Conservation (phyloP, 1,140 invertebrate genomes). For the Papilio polytes region DNA sequence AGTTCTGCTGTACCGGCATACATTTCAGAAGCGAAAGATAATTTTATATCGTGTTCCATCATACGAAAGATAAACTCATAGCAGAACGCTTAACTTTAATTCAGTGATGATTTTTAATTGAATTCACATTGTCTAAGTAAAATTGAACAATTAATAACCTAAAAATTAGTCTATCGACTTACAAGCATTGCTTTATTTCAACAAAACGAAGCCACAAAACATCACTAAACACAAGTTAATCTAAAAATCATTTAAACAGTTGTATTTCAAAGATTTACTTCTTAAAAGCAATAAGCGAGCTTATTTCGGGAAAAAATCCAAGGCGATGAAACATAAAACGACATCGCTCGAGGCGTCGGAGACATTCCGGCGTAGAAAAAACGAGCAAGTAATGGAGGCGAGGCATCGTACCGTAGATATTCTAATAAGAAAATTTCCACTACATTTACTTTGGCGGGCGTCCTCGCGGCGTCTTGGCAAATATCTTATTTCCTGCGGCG, state of each 20-base stretch:
- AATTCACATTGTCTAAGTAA: background rate
- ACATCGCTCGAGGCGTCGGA: constrained; percentile 55
- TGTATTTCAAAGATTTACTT: background rate
- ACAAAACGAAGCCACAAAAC: background rate
- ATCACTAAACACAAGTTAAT: background rate
- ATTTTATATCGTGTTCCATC: background rate
- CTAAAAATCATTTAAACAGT: constrained; percentile 9
- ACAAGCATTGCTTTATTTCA: background rate
- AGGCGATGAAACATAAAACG: constrained; percentile 64
- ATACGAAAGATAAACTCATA: background rate
- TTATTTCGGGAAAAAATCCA: constrained; percentile 34
- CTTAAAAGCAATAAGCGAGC: constrained; percentile 28
- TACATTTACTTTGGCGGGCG: constrained; percentile 83
- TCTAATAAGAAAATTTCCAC: constrained; percentile 84
- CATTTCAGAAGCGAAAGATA: background rate
- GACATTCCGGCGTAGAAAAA: constrained; percentile 79
- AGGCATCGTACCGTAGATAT: constrained; percentile 82
- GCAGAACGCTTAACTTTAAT: background rate
- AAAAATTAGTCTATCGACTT: background rate
- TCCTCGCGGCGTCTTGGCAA: constrained; percentile 82
- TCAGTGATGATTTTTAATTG: background rate
- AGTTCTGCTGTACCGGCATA: background rate
- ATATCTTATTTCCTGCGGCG: constrained; percentile 83
- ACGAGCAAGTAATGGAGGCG: constrained; percentile 67
- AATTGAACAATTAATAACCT: background rate